These are phyloP conservation scores for Radopholus similis DNA, from an alignment of 1,140 invertebrate species.

Conservation along the genomic window DNA sequence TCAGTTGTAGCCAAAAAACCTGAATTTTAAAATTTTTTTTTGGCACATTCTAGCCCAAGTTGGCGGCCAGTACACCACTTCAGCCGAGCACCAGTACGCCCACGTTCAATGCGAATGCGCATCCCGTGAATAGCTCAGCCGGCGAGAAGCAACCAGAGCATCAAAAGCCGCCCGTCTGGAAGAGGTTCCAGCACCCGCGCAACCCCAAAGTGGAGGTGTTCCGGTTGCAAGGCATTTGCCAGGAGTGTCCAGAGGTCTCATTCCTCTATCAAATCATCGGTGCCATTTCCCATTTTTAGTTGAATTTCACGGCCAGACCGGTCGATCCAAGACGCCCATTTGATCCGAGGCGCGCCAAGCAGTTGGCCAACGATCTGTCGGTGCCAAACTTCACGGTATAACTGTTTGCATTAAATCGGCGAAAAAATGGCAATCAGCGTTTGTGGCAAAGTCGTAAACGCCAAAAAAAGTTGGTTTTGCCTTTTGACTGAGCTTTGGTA, in stretches of 20 bases:
- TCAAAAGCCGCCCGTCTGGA: not conserved
- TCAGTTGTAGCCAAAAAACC: no score
- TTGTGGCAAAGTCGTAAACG: no score
- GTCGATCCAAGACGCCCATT: constrained; percentile 12
- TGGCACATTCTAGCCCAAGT: no score
- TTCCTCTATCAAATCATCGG: not conserved
- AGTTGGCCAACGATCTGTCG: not conserved
- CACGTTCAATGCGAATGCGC: no score
- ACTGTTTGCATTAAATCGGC: not conserved
- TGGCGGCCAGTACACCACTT: no score
- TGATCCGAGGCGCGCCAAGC: constrained; percentile 8
- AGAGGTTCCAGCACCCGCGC: not conserved
- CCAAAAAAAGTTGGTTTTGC: no score
- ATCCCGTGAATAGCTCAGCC: no score
- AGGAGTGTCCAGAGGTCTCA: constrained; percentile 15
- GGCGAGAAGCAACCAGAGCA: no score
- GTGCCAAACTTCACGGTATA: constrained; percentile 17
- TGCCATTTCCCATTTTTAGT: constrained; percentile 1
- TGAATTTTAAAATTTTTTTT: no score
- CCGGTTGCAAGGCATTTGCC: constrained; percentile 18
- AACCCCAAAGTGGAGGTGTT: constrained; percentile 19
- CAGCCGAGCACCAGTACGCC: no score
- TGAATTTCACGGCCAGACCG: not conserved
- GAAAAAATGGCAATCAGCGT: no score
- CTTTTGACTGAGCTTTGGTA: no score